A percentile compares a stretch with the other conserved stretches of the same genome.
Evolutionary conservation across 2,888 invertebrate species (phyloP).

Genomic region (Podotricha telesiphe): DNA sequence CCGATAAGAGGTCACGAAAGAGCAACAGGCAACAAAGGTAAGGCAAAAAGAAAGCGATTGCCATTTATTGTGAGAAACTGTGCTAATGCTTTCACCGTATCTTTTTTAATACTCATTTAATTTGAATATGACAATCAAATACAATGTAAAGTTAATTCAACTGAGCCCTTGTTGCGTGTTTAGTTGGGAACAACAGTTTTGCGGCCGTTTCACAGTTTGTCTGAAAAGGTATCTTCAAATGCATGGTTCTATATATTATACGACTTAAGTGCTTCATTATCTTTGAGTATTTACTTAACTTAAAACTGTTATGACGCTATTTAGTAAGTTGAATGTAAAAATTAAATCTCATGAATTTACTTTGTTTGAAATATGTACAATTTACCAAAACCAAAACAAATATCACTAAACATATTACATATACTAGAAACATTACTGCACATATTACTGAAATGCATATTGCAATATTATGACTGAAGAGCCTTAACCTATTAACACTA

Average conservation of each 20-base stretch:
- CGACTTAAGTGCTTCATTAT: background rate
- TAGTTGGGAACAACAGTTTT: background rate
- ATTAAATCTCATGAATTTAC: background rate
- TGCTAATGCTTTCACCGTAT: constrained; percentile 41
- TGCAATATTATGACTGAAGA: constrained; percentile 10
- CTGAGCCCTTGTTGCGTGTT: constrained; percentile 17
- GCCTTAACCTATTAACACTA: constrained; percentile 19
- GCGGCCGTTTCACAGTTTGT: constrained; percentile 11
- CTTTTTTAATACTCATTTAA: constrained; percentile 24
- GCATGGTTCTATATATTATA: background rate
- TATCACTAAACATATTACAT: background rate
- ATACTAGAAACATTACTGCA: no score
- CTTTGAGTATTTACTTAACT: background rate
- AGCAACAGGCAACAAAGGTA: constrained; percentile 45
- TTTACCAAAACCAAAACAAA: background rate
- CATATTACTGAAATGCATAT: background rate
- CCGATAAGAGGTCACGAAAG: constrained; percentile 37
- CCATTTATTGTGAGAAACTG: constrained; percentile 35
- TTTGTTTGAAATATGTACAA: background rate
- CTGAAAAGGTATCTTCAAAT: background rate
- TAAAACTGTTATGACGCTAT: background rate
- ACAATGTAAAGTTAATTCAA: constrained; percentile 25
- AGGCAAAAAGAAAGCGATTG: constrained; percentile 47
- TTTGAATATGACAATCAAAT: constrained; percentile 14
- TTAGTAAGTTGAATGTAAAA: background rate